Evolutionary conservation across 23 tunicate genomes (phyloP), one percentile per base, ranked within the genome.

Genomic region (Trididemnum nubilum): DNA sequence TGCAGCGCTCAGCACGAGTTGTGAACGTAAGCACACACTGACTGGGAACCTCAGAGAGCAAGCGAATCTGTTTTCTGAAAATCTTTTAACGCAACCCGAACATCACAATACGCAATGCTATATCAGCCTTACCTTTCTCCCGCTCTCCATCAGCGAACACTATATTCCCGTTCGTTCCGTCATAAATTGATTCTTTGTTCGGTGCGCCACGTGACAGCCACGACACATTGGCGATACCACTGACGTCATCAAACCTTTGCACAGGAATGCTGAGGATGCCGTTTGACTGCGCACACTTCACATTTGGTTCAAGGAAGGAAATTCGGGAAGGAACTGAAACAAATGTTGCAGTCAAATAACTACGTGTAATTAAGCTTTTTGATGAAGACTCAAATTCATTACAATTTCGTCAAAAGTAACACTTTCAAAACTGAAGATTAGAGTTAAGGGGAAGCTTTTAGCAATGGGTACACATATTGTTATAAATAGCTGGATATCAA

Each of bases 131-230:
- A 87, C 97, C 81, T 83, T 87, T 87, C 30, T 73, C 76, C 22
- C 52, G 59, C 61, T 92, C 97, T 1, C 85, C 88, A 72, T 92
- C 92, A 23, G 82, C 67, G 73, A 92, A 92, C 22, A 82, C 89
- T 23, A 92, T 15, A 24, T 78, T 72, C 33, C 86, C 97, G 33
- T 71, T 83, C 61, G 67, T 78, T 49, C 97, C 97, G 25, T 83
- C 97, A 36, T 87, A 92, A 57, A 85, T 54, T 22, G 92, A 92
- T 70, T 72, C 65, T 69, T 92, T 92, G 23, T 89, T 87, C 21
- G 97, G 97, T 19, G 76, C 44, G 3, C 97, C 91, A 3, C 83
- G 71, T 0, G 73, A 80, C 59, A 85, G 84, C 97, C 97, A 92
- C n/a, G 89, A 51, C 85, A 85, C 31, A 26, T 82, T 79, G 25